Base-by-base conservation (phyloP, 2,888 invertebrate species). In the Acrobasis suavella region DNA sequence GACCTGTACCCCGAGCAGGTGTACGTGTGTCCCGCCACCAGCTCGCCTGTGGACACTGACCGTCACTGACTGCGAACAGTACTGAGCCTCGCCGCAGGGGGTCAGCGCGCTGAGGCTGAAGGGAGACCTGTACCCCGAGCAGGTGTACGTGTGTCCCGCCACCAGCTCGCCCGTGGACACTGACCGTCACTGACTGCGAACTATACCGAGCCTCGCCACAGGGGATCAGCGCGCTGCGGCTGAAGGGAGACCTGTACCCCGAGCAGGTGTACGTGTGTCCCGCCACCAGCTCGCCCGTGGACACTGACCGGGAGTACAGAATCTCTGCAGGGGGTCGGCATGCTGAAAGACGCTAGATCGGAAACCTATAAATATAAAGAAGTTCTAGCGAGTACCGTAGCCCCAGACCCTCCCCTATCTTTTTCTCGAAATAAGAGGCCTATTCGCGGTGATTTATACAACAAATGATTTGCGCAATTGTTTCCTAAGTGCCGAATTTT, bases 241-340 rank as follows among this genome's bases (percentile, higher is more conserved):
- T 97, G 65, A 93, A 95, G 62, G 97, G 96, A 0, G 97, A 97
- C 80, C 89, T 97, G 16, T 93, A 94, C 60, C 89, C 96, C 0
- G 85, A 93, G 71, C 76, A 85, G 9, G 71, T 90, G 8, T 87
- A 78, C 68, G 7, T 85, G 0, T 81, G 85, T 62, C 87, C 87
- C 0, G 37, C 77, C 14, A 70, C 77, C n/a, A 74, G 65, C 62
- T 77, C 86, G 0, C 86, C 87, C 1, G 54, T 75, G 15, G 55
- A 67, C 39, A 72, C 75, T 51, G 65, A 74, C 39, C 42, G 32
- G n/a, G n/a, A n/a, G n/a, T n/a, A n/a, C n/a, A n/a, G n/a, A n/a
- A n/a, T n/a, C n/a, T n/a, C n/a, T n/a, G 32, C 32, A 32, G 32
- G 32, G 32, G 32, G 32, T 32, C 32, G 8, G 7, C 32, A 0